These are phyloP conservation scores for Alca torda DNA, from an alignment of 2,797 vertebrate genomes.

Conservation along the genomic window DNA sequence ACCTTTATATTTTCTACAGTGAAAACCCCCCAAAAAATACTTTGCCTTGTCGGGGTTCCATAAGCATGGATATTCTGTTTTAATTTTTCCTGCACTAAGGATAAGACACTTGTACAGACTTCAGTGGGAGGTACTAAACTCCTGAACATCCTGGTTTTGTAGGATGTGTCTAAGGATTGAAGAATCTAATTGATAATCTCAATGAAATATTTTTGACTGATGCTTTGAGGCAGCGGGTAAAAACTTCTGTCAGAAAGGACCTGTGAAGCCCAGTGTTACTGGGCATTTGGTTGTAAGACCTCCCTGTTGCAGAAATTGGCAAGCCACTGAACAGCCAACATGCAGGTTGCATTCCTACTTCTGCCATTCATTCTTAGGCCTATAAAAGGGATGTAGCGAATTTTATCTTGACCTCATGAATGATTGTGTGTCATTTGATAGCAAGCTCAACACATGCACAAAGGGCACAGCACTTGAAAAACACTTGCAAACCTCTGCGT, in stretches of 20 bases:
- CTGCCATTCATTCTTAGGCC: not conserved
- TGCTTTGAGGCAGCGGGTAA: not conserved
- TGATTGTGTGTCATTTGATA: not conserved
- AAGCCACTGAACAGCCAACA: not conserved
- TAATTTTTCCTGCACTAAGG: not conserved
- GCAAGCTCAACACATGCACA: fast-evolving
- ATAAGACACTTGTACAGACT: not conserved
- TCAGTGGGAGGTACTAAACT: not conserved
- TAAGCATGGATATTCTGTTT: not conserved
- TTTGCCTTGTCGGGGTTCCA: not conserved
- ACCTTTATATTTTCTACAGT: not conserved
- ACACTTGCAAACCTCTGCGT: not conserved
- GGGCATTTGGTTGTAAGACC: not conserved
- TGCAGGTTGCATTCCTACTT: not conserved
- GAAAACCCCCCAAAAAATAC: not conserved
- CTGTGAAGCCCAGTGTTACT: not conserved
- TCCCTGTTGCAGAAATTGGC: not conserved
- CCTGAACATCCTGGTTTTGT: not conserved
- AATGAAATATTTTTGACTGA: not conserved
- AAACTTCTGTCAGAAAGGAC: not conserved
- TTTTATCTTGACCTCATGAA: not conserved
- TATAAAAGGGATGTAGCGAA: not conserved
- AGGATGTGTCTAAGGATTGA: not conserved
- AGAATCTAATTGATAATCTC: not conserved
- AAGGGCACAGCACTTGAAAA: not conserved